Percentiles rank a stretch among this genome's conserved stretches.
Evolutionary conservation across 92 coral and sea anemone species (phyloP).

Genomic region (Phenganax subtilis): DNA sequence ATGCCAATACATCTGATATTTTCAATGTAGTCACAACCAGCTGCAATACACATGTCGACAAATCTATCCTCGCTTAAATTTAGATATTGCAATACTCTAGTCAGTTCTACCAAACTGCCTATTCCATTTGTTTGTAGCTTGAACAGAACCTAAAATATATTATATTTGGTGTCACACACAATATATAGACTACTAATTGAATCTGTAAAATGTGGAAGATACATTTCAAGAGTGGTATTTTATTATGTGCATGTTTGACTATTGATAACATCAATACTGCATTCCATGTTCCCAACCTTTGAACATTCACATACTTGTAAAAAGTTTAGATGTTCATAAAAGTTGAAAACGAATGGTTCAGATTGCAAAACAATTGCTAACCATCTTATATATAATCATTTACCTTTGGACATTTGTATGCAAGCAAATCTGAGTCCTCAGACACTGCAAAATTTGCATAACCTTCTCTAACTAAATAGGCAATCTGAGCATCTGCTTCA

Average conservation of each 20-base stretch:
- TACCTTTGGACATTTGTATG: constrained; percentile 3
- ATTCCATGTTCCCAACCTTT: not conserved
- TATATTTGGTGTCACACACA: not conserved
- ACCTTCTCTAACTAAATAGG: not conserved
- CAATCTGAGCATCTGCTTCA: constrained; percentile 20
- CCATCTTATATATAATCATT: too few relatives aligned
- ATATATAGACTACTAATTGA: too few relatives aligned
- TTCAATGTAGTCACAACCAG: constrained; percentile 41
- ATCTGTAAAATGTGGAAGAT: too few relatives aligned
- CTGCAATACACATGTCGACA: constrained; percentile 40
- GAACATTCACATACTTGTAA: too few relatives aligned
- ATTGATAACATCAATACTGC: too few relatives aligned
- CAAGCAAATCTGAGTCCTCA: constrained; percentile 16
- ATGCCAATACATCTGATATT: constrained; percentile 40
- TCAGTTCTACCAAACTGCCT: not conserved
- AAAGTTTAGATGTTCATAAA: too few relatives aligned
- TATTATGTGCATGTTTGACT: too few relatives aligned
- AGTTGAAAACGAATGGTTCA: too few relatives aligned
- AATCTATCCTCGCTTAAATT: constrained; percentile 7
- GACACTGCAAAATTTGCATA: constrained; percentile 8
- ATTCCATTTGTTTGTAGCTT: constrained; percentile 9
- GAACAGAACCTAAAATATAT: not conserved
- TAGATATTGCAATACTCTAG: not conserved
- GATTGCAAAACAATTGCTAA: too few relatives aligned
- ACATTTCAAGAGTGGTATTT: too few relatives aligned